These are phyloP conservation scores for Bembecia ichneumoniformis DNA, from an alignment of 2,888 invertebrate genomes.

Conservation along the genomic window DNA sequence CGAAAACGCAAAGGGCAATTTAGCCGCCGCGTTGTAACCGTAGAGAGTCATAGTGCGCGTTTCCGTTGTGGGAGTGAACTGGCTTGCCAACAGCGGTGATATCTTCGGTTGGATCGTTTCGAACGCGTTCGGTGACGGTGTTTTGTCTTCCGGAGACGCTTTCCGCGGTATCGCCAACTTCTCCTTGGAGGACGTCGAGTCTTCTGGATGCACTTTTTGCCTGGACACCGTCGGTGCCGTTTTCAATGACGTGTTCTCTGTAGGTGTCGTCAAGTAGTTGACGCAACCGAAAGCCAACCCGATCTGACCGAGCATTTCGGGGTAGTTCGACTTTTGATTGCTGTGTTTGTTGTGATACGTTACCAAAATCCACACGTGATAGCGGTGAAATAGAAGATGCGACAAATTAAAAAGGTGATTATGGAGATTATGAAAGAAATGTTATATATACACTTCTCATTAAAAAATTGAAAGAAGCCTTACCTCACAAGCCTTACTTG, in stretches of 20 bases:
- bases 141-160: constrained; percentile 52
- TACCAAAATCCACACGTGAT: constrained; percentile 19
- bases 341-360: constrained; percentile 30
- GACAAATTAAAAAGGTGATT: no score
- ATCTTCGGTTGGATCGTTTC: constrained; percentile 61
- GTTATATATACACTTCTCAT: neutral
- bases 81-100: constrained; percentile 51
- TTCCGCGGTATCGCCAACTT: constrained; percentile 39
- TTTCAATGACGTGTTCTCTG: constrained; percentile 25
- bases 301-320: constrained; percentile 69
- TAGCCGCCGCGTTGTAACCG: constrained; percentile 67
- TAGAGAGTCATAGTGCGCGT: constrained; percentile 61
- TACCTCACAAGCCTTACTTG: no score
- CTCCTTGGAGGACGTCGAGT: constrained; percentile 44
- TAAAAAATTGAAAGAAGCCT: neutral
- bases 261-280: constrained; percentile 57
- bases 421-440: no score
- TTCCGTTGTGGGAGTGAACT: constrained; percentile 52
- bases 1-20: constrained; percentile 63
- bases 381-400: constrained; percentile 35
- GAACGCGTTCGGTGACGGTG: constrained; percentile 41
- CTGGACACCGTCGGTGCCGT: constrained; percentile 34
- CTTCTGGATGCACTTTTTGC: constrained; percentile 60
- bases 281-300: constrained; percentile 69
- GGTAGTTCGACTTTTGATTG: constrained; percentile 67